phyloP scores from a whole-genome alignment of 1,140 invertebrate genomes.

The Apis florea region DNA sequence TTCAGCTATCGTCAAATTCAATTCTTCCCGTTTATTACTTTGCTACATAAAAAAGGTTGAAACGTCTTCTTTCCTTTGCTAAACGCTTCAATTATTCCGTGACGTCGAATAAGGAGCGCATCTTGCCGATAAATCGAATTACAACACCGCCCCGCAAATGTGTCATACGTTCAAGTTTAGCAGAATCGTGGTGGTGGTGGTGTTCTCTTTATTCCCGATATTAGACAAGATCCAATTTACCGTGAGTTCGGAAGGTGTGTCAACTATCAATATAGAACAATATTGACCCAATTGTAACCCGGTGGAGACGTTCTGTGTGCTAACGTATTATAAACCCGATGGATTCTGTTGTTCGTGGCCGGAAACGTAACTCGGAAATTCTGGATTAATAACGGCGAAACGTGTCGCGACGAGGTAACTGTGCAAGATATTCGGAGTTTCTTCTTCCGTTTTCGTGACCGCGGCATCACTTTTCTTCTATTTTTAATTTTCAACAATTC shows the following conservation, averaged over 20 bases:
- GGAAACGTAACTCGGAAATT: constrained; percentile 21
- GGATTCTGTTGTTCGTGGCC: constrained; percentile 13
- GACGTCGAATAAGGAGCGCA: background rate
- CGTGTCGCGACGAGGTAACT: background rate
- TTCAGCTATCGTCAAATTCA: too few species aligned
- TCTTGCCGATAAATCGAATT: background rate
- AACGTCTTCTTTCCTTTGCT: background rate
- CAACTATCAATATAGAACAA: constrained; percentile 32
- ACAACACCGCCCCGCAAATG: background rate
- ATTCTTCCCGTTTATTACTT: too few species aligned
- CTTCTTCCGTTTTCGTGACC: background rate
- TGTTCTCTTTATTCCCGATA: constrained; percentile 25
- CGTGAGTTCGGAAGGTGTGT: constrained; percentile 20
- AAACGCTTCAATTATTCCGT: background rate
- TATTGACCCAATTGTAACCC: constrained; percentile 40
- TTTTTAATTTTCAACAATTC: too few species aligned
- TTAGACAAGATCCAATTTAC: constrained; percentile 37
- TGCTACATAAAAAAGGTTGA: background rate
- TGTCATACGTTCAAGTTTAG: background rate
- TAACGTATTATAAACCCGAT: constrained; percentile 6
- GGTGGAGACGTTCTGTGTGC: background rate
- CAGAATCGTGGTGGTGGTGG: background rate
- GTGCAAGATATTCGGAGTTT: background rate
- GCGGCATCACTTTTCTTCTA: background rate
- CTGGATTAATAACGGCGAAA: constrained; percentile 22